Evolutionary conservation across 2,888 invertebrate genomes (phyloP), one percentile per base, ranked within the genome.

Genomic region (Psylliodes chrysocephalus): DNA sequence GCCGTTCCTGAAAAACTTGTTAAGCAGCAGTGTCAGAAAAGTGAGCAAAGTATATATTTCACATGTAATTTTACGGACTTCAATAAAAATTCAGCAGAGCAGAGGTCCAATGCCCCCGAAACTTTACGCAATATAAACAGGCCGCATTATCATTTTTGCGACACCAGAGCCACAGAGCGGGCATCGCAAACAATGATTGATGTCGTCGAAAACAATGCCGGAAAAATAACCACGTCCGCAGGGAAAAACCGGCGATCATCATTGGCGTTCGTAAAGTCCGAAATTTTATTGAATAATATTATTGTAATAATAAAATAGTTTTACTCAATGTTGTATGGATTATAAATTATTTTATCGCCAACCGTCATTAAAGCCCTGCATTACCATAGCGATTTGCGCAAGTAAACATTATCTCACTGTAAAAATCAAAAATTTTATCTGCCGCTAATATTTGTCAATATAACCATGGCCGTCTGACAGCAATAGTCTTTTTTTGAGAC

Each of bases 141-240:
- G 12, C 33, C 55, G 30, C 18, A 55, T 55, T 55, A 55, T 55
- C 55, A 55, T 55, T 55, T 40, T 55, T 33, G 55, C 30, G 46
- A 55, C 55, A 46, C 55, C 44, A 28, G 8, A 28, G 28, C 44
- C 15, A n/a, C n/a, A n/a, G n/a, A n/a, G n/a, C n/a, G 10, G 42
- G 28, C 28, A 47, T 14, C 25, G 15, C 25, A 22, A 47, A 15
- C 40, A 40, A 54, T 54, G 40, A 54, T 54, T 54, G 53, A 54
- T 54, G 33, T 54, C 17, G 38, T 42, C 28, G 40, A 42, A 38
- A 54, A 54, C 40, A 53, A 42, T 54, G 15, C 25, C 40, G 25
- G 15, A 15, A 40, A 22, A 40, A 54, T 15, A 54, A 2, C n/a
- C 18, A 42, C 42, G 18, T n/a, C 33, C 33, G 33, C 8, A 33